Percentiles rank a stretch among this genome's conserved stretches.
phyloP scores from a whole-genome alignment of 2,113 vertebrate genomes.

The Solea senegalensis region DNA sequence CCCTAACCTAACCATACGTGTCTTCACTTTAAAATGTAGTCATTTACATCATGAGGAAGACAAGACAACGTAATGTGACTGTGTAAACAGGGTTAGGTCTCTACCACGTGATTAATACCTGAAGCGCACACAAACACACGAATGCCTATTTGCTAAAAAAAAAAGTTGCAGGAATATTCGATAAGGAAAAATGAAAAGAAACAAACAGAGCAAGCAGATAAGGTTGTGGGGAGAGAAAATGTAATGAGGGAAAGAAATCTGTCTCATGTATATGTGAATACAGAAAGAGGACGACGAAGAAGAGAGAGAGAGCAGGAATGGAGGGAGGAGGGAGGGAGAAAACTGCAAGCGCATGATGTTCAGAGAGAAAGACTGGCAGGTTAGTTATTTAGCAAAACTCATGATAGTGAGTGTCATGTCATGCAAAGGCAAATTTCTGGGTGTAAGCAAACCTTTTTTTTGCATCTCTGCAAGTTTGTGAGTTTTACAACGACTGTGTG shows the following conservation, averaged over 20 bases:
- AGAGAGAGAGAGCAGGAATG: neutral
- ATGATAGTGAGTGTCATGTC: constrained; percentile 10
- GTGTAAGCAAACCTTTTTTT: constrained; percentile 19
- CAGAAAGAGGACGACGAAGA: neutral
- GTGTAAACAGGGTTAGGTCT: no score
- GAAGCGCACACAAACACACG: neutral
- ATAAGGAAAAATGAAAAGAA: neutral
- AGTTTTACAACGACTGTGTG: neutral
- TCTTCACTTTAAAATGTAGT: no score
- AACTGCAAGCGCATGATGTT: constrained; percentile 37
- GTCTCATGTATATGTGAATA: neutral
- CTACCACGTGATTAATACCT: no score
- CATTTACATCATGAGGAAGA: no score
- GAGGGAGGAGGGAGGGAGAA: constrained; percentile 3
- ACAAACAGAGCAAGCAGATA: neutral
- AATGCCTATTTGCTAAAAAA: constrained; percentile 7
- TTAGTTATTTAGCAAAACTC: constrained; percentile 42
- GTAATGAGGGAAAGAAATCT: neutral
- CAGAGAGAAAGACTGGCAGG: constrained; percentile 40
- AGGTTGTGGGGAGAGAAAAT: neutral
- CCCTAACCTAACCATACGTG: no score
- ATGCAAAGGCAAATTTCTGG: constrained; percentile 35
- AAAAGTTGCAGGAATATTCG: constrained; percentile 3
- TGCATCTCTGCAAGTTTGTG: constrained; percentile 18
- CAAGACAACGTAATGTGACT: no score